phyloP scores from a whole-genome alignment of 2,113 vertebrate species.

The Microcebus griseorufus region DNA sequence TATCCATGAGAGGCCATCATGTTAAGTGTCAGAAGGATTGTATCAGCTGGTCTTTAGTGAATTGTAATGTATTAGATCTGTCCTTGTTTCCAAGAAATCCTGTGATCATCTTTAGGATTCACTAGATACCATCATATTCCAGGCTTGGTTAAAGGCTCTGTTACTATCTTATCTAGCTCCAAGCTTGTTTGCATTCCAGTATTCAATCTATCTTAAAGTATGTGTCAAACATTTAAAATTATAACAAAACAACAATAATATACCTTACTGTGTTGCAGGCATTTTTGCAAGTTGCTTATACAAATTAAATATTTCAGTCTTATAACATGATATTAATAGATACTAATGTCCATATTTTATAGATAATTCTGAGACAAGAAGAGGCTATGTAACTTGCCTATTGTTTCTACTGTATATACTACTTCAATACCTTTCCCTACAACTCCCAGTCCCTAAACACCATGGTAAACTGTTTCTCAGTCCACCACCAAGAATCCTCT shows the following conservation, averaged over 20 bases:
- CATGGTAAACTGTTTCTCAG: background rate
- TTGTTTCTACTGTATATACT: background rate
- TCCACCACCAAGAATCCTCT: background rate
- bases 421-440: background rate
- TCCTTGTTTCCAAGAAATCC: background rate
- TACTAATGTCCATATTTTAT: background rate
- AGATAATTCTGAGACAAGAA: background rate
- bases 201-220: background rate
- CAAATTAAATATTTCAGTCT: background rate
- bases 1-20: background rate
- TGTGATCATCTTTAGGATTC: background rate
- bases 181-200: background rate
- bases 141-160: background rate
- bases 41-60: background rate
- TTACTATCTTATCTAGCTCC: background rate
- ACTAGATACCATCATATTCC: background rate
- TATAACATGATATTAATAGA: background rate
- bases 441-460: background rate
- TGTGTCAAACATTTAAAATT: background rate
- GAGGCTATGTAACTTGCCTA: background rate
- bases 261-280: background rate
- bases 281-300: background rate
- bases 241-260: background rate
- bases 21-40: background rate
- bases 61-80: background rate